phyloP scores from a whole-genome alignment of 1,140 invertebrate genomes.

The Galendromus occidentalis region DNA sequence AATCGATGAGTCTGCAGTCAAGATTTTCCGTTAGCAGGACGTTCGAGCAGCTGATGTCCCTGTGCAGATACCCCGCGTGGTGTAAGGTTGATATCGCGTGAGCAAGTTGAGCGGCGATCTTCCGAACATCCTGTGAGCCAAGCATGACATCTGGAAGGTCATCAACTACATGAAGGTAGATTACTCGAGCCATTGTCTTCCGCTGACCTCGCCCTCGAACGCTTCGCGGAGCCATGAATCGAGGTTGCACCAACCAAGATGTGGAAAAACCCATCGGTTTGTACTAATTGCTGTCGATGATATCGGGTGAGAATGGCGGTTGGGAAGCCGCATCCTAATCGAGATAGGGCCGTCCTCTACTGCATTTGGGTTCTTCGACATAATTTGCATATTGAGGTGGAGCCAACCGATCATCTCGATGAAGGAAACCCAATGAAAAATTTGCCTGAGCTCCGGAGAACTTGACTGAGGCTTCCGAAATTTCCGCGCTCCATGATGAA shows the following conservation, averaged over 20 bases:
- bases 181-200: background rate
- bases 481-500: background rate
- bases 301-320: too few relatives aligned
- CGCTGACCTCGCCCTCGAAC: too few relatives aligned
- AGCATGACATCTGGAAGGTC: background rate
- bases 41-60: conserved; percentile 8
- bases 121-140: background rate
- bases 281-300: too few relatives aligned
- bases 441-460: background rate
- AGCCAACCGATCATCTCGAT: too few relatives aligned
- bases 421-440: too few relatives aligned
- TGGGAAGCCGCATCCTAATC: too few relatives aligned
- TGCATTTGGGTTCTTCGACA: too few relatives aligned
- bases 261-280: too few relatives aligned
- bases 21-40: background rate
- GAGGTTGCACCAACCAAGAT: too few relatives aligned
- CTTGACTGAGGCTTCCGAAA: conserved; percentile 1
- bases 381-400: too few relatives aligned
- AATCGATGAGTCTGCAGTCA: background rate
- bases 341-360: too few relatives aligned
- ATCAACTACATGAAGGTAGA: background rate
- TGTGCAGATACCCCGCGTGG: background rate
- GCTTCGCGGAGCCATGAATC: too few relatives aligned
- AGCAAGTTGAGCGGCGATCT: background rate
- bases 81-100: background rate